Evolutionary conservation across 2,113 vertebrate species (phyloP), one percentile per base, ranked within the genome.

Genomic region (Silurus asotus): DNA sequence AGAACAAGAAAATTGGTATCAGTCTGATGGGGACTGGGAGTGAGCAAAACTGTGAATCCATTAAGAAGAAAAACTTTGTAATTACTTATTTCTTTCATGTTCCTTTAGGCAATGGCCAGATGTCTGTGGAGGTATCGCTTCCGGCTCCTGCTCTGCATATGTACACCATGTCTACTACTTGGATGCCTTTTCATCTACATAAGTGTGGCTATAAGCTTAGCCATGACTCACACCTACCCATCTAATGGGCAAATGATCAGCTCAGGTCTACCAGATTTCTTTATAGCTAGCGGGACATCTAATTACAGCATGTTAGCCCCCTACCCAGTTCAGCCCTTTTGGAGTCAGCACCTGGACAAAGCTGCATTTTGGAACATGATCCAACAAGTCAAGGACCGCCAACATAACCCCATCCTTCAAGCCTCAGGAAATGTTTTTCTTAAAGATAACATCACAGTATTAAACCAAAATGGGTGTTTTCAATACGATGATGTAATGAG

Each of bases 321-420:
- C 0, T 5, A 87, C 2, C 91, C 92, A 8, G 8, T 6, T 5
- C 62, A 79, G 48, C 48, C 86, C 13, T 95, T 94, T 87, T 95
- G 94, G 95, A 81, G 55, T 9, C 4, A 53, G 0, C 2, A 87
- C 1, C 75, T 77, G 14, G 25, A 88, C 0, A 17, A 37, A 1
- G 58, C 84, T 0, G 90, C 88, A 17, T 56, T 93, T 23, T 95
- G 95, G 95, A 95, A 95, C 88, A 58, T 23, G 5, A 89, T 94
- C 20, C 94, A 94, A 87, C 55, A 86, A 45, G 5, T 7, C 3
- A 0, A 86, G 0, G 94, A 95, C 75, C 87, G 45, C 23, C 14
- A 84, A 19, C 83, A 91, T 20, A 95, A 95, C 85, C 90, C 92
- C 15, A 88, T 94, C n/a, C 84, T 95, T 49, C 49, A 1, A 0